Evolutionary conservation across 2,888 invertebrate species (phyloP).

Genomic region (Dichetophora obliterata): DNA sequence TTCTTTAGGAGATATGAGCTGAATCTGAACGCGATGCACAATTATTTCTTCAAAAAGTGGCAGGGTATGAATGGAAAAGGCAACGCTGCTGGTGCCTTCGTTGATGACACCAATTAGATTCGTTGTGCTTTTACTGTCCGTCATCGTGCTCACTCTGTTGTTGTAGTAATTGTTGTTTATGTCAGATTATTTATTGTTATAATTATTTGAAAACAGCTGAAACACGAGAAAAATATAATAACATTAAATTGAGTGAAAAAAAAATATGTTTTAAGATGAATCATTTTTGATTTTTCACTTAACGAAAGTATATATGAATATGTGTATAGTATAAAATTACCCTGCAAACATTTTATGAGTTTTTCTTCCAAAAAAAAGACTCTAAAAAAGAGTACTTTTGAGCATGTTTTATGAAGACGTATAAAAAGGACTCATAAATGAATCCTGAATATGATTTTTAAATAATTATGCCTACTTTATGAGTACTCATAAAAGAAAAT

Average conservation of each 20-base stretch:
- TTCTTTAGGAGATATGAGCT: slow-evolving; percentile 83
- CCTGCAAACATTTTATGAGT: no score
- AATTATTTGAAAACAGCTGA: background rate
- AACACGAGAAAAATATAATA: background rate
- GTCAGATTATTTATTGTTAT: slow-evolving; percentile 54
- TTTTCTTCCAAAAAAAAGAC: no score
- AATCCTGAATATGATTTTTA: no score
- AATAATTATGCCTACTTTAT: no score
- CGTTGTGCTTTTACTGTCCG: slow-evolving; percentile 56
- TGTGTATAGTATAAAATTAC: no score
- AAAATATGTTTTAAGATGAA: background rate
- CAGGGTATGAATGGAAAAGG: slow-evolving; percentile 84
- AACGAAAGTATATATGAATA: no score
- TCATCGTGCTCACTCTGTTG: slow-evolving; percentile 40
- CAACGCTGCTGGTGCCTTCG: slow-evolving; percentile 92
- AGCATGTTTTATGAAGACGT: no score
- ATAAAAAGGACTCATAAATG: no score
- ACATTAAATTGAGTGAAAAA: background rate
- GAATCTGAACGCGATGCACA: slow-evolving; percentile 83
- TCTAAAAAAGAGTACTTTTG: no score
- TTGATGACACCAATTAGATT: slow-evolving; percentile 90
- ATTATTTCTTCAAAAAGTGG: slow-evolving; percentile 84
- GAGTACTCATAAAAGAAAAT: no score
- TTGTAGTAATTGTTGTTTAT: background rate
- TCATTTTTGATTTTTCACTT: no score